Evolutionary conservation across 1,140 invertebrate genomes (phyloP).

Genomic region (Drosophila virilis): DNA sequence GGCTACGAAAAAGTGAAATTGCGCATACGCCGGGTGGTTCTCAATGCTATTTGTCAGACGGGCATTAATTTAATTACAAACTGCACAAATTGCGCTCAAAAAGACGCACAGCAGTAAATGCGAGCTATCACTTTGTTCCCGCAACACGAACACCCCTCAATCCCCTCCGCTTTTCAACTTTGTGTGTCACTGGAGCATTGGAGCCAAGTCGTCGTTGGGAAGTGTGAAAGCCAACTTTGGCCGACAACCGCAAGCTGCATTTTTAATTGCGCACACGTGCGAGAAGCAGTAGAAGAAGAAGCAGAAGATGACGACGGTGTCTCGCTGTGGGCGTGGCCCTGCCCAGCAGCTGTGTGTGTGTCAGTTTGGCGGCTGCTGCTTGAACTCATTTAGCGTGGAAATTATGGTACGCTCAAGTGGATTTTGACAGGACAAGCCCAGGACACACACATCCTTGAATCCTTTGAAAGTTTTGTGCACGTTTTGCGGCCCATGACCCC

Average conservation of each 20-base stretch:
- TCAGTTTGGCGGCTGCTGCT: constrained; percentile 53
- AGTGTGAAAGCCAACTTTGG: constrained; percentile 41
- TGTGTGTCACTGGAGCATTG: constrained; percentile 73
- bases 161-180: constrained; percentile 43
- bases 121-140: too few relatives aligned
- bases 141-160: too few relatives aligned
- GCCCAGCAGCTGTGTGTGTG: constrained; percentile 14
- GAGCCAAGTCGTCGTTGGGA: constrained; percentile 17
- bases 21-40: constrained; percentile 59
- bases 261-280: constrained; percentile 81
- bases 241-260: constrained; percentile 78
- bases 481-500: constrained; percentile 45
- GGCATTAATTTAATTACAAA: constrained; percentile 77
- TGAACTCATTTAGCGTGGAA: constrained; percentile 77
- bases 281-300: constrained; percentile 13
- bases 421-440: constrained; percentile 65
- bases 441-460: constrained; percentile 59
- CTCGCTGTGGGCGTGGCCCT: constrained; percentile 20
- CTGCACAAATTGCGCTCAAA: constrained; percentile 50
- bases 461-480: constrained; percentile 64
- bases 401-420: constrained; percentile 76
- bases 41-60: constrained; percentile 50
- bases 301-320: background rate
- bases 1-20: constrained; percentile 53
- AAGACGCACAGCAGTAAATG: background rate